Evolutionary conservation across 1,140 invertebrate species (phyloP), one percentile per base, ranked within the genome.

Genomic region (Xylocopa sonorina): DNA sequence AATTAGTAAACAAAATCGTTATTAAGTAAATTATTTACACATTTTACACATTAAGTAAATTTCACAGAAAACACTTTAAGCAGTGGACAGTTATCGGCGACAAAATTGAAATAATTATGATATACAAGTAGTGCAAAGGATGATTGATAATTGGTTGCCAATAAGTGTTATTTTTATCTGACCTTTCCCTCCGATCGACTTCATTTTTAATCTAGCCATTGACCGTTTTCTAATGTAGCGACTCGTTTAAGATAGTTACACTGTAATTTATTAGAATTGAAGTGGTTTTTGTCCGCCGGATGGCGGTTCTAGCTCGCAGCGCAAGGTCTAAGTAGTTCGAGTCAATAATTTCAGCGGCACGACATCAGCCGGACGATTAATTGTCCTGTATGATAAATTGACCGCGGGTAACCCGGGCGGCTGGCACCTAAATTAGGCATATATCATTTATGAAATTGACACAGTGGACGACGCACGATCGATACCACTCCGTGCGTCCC

Each of bases 401-500:
- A 78, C 57, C 62, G 55, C 63, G 78, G 50, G 48, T 46, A 55
- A 78, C 77, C 69, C 21, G 58, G 57, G 43, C 77, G 77, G 27
- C 58, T 78, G 77, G 68, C 60, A 78, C 77, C 46, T 78, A 64
- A 78, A 78, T 78, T 73, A 75, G 78, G 60, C 53, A 67, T 80
- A 67, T 74, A 75, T 75, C 72, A 66, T 75, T 75, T 72, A 75
- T 80, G 72, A 58, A 75, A 74, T 80, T 67, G 78, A 80, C 78
- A 75, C 72, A 74, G 72, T 53, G 43, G 68, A 43, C 62, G 76
- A 79, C 58, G 48, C 46, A 43, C 53, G 67, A 62, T 78, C 77
- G 77, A 78, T 78, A 73, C 21, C 27, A 18, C 21, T 43, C 24
- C 55, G 57, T 32, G 48, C 46, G 48, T 72, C 58, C 46, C 57